Evolutionary conservation across 2,888 invertebrate genomes (phyloP), one percentile per base, ranked within the genome.

Genomic region (Apodemia hepburni): DNA sequence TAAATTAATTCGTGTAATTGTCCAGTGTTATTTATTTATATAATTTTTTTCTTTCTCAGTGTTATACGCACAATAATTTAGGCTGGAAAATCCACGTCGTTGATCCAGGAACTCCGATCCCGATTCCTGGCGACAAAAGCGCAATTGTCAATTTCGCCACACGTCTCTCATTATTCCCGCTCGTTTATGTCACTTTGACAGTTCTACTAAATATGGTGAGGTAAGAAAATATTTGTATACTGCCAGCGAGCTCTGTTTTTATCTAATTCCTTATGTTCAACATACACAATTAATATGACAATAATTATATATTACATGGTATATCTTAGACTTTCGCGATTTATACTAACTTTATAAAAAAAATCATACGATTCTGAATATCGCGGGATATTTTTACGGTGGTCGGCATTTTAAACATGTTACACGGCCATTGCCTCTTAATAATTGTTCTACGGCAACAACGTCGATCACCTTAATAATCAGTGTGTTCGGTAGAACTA

Each of bases 21-120:
- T n/a, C n/a, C n/a, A n/a, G n/a, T n/a, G n/a, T n/a, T n/a, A 22
- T 22, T 22, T 1, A 22, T 22, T 22, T 22, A 22, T 22, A 22
- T 22, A 22, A 60, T 33, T 5, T 29, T 58, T 12, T 12, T 59
- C 42, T 35, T 54, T 58, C 57, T 33, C 89, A 98, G 98, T 98
- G 98, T 84, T 98, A 96, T 88, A 95, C 96, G n/a, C 98, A 98
- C 89, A 96, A 95, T 70, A 96, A 97, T 81, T 90, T 98, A 35
- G 98, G 98, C 60, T 98, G 98, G 98, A 98, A 97, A 83, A 98
- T 98, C 72, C 94, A 96, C 81, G 96, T 98, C 3, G 94, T 97
- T 12, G 95, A 97, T 75, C 93, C 94, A 0, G 96, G 95, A 0
- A 82, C 86, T 0, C 77, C 79, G 0, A 79, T 91, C 1, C 88